Conservation (phyloP, 2,113 vertebrate genomes). For the Shinisaurus crocodilurus region DNA sequence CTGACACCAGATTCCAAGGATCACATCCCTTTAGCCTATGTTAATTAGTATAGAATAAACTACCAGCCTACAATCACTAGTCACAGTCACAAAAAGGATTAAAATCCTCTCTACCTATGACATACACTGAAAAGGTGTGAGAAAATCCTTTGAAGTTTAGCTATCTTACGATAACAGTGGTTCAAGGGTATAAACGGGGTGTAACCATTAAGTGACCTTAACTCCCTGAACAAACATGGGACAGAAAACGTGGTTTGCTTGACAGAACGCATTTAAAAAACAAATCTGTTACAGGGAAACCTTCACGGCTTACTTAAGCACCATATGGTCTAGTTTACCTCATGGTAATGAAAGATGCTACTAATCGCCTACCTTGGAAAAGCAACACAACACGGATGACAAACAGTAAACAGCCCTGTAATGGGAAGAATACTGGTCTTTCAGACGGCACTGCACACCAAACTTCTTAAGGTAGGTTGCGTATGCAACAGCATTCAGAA, state of each 20-base stretch:
- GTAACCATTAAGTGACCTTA: neutral
- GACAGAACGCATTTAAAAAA: neutral
- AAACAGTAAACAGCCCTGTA: neutral
- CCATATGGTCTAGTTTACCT: neutral
- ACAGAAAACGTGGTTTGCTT: neutral
- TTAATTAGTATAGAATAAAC: neutral
- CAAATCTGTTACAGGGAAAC: neutral
- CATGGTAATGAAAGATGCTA: neutral
- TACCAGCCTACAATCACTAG: neutral
- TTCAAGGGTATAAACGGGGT: neutral
- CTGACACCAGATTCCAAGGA: neutral
- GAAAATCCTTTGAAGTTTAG: neutral
- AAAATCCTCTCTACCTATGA: neutral
- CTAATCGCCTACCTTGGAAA: neutral
- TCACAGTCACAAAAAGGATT: neutral
- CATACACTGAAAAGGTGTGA: neutral
- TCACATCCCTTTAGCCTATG: neutral
- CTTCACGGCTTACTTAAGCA: neutral
- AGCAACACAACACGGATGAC: neutral
- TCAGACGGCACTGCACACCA: neutral
- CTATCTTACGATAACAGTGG: neutral
- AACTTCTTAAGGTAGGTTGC: neutral
- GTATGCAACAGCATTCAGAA: neutral
- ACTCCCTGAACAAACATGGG: neutral
- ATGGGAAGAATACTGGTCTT: neutral